phyloP scores from a whole-genome alignment of 2,797 vertebrate species.

The Amphiprion clarkii region DNA sequence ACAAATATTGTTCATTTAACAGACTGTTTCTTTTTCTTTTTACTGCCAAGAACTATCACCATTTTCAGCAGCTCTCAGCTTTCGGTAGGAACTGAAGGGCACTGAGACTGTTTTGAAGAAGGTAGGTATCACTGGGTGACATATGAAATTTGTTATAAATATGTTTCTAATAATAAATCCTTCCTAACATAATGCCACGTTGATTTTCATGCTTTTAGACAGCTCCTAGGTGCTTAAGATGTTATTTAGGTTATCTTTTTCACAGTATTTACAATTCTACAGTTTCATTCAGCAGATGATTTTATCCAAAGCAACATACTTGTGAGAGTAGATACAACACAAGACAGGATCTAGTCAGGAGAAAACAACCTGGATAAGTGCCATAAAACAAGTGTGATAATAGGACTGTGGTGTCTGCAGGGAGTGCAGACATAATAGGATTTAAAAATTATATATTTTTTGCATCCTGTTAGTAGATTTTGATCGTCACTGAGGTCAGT shows the following conservation, averaged over 20 bases:
- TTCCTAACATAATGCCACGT: not conserved
- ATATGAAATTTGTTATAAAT: conserved; percentile 23
- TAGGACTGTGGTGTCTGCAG: too few relatives aligned
- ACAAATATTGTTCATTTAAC: conserved; percentile 18
- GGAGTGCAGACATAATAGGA: too few relatives aligned
- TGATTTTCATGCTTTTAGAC: conserved; percentile 10
- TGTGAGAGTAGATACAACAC: too few relatives aligned
- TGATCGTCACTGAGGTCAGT: too few relatives aligned
- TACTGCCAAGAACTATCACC: conserved; percentile 12
- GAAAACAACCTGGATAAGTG: too few relatives aligned
- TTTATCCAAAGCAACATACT: too few relatives aligned
- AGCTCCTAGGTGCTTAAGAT: not conserved
- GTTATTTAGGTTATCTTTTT: not conserved
- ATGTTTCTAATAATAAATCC: conserved; percentile 8
- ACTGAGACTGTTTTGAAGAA: conserved; percentile 22
- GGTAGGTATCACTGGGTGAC: conserved; percentile 32
- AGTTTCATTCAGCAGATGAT: too few relatives aligned
- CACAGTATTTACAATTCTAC: not conserved
- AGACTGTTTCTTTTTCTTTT: conserved; percentile 30
- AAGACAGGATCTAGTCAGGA: too few relatives aligned
- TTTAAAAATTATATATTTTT: too few relatives aligned
- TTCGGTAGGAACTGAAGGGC: conserved; percentile 37
- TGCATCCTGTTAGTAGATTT: too few relatives aligned
- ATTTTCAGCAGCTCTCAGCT: conserved; percentile 40
- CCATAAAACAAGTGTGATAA: too few relatives aligned